These are phyloP conservation scores for Eudemis profundana DNA, from an alignment of 2,888 invertebrate species.

Conservation along the genomic window DNA sequence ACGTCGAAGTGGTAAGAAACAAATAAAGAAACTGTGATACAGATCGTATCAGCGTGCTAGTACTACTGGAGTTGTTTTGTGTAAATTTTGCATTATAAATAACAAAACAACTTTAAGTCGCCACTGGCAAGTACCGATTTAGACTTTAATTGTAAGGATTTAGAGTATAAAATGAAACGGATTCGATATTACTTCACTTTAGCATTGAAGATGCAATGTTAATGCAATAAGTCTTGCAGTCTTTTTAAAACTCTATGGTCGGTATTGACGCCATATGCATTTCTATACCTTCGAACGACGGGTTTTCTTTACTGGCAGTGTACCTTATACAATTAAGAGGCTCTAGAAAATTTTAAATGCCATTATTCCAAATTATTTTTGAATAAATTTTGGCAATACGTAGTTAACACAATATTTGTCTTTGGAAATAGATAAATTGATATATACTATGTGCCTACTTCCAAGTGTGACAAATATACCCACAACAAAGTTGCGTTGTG, in stretches of 20 bases:
- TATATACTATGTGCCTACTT: no score
- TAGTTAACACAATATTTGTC: background rate
- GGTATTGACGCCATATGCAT: constrained; percentile 1
- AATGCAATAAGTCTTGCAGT: constrained; percentile 2
- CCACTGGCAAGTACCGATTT: background rate
- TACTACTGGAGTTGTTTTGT: constrained; percentile 27
- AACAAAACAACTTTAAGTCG: background rate
- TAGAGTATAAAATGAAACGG: background rate
- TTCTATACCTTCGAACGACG: constrained; percentile 1
- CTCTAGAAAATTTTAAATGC: no score
- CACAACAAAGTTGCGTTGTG: background rate
- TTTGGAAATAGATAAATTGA: background rate
- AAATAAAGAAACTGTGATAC: constrained; percentile 33
- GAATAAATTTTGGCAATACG: no score
- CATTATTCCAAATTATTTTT: no score
- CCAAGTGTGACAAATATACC: no score
- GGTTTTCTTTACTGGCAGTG: constrained; percentile 1
- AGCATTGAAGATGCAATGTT: background rate
- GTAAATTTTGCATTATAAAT: background rate
- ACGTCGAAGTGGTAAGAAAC: constrained; percentile 27
- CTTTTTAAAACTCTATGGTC: background rate
- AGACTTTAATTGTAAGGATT: background rate
- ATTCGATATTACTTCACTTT: background rate
- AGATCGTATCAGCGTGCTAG: constrained; percentile 24
- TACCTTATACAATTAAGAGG: no score